A percentile compares a stretch with the other conserved stretches of the same genome.
These are phyloP conservation scores for Myrmecobius fasciatus DNA, from an alignment of 2,113 vertebrate genomes.

Conservation along the genomic window DNA sequence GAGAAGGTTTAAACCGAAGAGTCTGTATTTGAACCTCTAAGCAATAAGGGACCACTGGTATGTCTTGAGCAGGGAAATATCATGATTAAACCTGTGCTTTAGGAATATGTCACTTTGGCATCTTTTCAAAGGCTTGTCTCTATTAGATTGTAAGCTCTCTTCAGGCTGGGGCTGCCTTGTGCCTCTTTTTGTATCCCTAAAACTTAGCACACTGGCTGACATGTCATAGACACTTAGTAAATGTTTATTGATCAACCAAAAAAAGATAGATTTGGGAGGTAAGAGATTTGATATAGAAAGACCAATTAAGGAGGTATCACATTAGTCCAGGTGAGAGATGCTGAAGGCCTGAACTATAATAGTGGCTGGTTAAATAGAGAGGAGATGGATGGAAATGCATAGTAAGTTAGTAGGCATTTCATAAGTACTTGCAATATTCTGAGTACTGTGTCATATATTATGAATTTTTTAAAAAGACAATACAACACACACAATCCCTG, in stretches of 20 bases:
- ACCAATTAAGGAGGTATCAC: neutral
- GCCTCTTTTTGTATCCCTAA: neutral
- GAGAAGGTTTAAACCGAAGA: neutral
- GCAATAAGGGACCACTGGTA: neutral
- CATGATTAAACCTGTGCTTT: neutral
- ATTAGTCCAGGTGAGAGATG: neutral
- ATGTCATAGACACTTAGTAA: too few species aligned
- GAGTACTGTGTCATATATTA: too few species aligned
- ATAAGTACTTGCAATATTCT: neutral
- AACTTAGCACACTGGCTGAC: neutral
- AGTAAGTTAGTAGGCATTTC: neutral
- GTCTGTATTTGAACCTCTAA: neutral
- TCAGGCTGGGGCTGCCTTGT: neutral
- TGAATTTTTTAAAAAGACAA: neutral
- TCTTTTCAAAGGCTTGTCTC: neutral
- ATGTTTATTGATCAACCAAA: too few species aligned
- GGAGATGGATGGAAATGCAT: neutral
- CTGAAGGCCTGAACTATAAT: neutral
- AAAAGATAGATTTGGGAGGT: neutral
- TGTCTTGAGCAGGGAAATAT: neutral
- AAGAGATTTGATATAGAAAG: neutral
- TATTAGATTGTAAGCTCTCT: neutral
- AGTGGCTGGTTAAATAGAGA: neutral
- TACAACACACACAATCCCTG: neutral
- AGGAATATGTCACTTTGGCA: neutral